Evolutionary conservation across 2,888 invertebrate species (phyloP).

Genomic region (Rhaphigaster nebulosa): DNA sequence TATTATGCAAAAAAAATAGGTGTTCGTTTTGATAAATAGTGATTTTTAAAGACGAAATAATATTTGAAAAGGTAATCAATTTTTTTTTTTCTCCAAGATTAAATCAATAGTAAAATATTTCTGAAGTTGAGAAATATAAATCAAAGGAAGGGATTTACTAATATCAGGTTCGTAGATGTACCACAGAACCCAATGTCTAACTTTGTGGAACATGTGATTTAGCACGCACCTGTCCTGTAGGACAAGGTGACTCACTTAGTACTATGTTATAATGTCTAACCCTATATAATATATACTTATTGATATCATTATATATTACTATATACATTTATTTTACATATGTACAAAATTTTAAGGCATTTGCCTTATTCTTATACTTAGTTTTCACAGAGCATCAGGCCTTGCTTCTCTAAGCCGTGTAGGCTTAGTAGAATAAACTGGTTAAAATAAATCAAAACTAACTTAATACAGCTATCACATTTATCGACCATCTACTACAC

Average conservation of each 20-base stretch:
- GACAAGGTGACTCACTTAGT: slow-evolving; percentile 21
- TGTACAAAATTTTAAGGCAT: not conserved
- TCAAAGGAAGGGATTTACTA: not conserved
- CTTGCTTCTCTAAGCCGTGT: slow-evolving; percentile 9
- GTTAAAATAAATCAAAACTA: not conserved
- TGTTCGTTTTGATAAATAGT: too few relatives aligned
- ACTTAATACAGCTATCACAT: slow-evolving; percentile 7
- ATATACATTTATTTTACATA: slow-evolving; percentile 9
- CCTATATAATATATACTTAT: not conserved
- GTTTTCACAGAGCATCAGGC: slow-evolving; percentile 34
- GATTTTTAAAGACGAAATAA: too few relatives aligned
- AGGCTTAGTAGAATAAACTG: slow-evolving; percentile 22
- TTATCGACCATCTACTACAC: slow-evolving; percentile 24
- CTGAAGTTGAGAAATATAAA: slow-evolving; percentile 16
- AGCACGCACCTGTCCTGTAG: slow-evolving; percentile 2
- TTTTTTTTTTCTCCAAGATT: too few relatives aligned
- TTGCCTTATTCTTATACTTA: slow-evolving; percentile 15
- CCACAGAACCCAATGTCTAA: slow-evolving; percentile 17
- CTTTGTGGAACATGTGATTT: slow-evolving; percentile 23
- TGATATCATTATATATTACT: not conserved
- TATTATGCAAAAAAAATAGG: too few relatives aligned
- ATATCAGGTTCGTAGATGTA: not conserved
- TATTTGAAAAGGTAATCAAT: too few relatives aligned
- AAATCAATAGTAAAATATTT: not conserved
- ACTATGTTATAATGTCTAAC: not conserved